A percentile compares a stretch with the other conserved stretches of the same genome.
phyloP scores from a whole-genome alignment of 2,113 vertebrate species.

The Engystomops pustulosus region DNA sequence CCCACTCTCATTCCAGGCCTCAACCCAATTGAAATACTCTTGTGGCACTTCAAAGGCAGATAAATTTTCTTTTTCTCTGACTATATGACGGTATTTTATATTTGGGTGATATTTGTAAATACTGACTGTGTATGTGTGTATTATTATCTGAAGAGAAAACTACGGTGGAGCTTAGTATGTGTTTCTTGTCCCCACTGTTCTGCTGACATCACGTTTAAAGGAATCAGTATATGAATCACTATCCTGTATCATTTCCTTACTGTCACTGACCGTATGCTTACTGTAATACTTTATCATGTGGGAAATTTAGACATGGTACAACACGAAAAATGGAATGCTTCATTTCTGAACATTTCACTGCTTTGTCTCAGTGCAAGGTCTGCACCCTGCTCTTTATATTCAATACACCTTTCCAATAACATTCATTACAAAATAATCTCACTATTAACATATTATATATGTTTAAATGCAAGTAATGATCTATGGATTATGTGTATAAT shows the following conservation, averaged over 20 bases:
- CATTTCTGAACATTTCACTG: constrained; percentile 1
- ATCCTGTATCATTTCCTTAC: constrained; percentile 41
- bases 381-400: no score
- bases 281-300: constrained; percentile 23
- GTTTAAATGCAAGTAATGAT: background rate
- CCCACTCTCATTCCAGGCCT: no score
- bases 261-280: constrained; percentile 21
- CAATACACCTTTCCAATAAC: no score
- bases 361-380: background rate
- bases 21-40: no score
- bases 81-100: no score
- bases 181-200: background rate
- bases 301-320: constrained; percentile 36
- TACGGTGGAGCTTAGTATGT: background rate
- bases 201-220: constrained; percentile 1
- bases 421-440: no score
- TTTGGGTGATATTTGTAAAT: background rate
- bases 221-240: constrained; percentile 18
- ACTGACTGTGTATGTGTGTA: background rate
- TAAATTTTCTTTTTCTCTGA: no score
- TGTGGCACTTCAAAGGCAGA: no score
- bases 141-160: background rate
- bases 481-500: no score
- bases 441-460: background rate
- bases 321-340: constrained; percentile 9